A percentile compares a stretch with the other conserved stretches of the same genome.
Conservation (phyloP, 1,140 invertebrate genomes). For the Phymastichus coffea region DNA sequence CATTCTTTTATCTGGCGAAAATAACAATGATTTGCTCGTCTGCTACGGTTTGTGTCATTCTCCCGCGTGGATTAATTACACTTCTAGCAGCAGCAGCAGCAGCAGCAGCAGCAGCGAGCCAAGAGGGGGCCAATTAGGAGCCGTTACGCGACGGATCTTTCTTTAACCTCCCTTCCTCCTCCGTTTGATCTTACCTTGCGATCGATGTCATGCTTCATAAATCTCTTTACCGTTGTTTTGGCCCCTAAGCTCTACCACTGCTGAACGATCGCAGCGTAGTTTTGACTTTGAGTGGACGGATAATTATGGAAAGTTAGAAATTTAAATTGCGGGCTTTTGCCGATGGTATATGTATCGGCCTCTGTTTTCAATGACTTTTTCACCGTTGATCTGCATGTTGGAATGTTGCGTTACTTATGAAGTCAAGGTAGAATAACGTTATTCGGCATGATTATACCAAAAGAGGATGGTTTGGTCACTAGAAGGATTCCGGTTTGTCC, state of each 20-base stretch:
- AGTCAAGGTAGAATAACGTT: too few species aligned
- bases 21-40: too few species aligned
- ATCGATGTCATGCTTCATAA: conserved; percentile 23
- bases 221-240: conserved; percentile 5
- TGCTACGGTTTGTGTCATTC: too few species aligned
- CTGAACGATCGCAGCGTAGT: background rate
- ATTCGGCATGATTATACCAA: too few species aligned
- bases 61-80: conserved; percentile 30
- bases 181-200: conserved; percentile 10
- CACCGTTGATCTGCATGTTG: too few species aligned
- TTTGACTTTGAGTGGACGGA: background rate
- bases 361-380: too few species aligned
- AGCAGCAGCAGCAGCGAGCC: too few species aligned
- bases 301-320: background rate
- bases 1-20: too few species aligned
- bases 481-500: too few species aligned
- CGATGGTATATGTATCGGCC: background rate
- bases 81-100: conserved; percentile 28
- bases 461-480: too few species aligned
- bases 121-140: conserved; percentile 29
- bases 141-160: conserved; percentile 29
- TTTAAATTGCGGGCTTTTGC: background rate
- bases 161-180: conserved; percentile 4
- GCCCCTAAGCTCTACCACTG: background rate
- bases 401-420: too few species aligned